Evolutionary conservation across 2,797 vertebrate species (phyloP), one percentile per base, ranked within the genome.

Genomic region (Dryobates pubescens): DNA sequence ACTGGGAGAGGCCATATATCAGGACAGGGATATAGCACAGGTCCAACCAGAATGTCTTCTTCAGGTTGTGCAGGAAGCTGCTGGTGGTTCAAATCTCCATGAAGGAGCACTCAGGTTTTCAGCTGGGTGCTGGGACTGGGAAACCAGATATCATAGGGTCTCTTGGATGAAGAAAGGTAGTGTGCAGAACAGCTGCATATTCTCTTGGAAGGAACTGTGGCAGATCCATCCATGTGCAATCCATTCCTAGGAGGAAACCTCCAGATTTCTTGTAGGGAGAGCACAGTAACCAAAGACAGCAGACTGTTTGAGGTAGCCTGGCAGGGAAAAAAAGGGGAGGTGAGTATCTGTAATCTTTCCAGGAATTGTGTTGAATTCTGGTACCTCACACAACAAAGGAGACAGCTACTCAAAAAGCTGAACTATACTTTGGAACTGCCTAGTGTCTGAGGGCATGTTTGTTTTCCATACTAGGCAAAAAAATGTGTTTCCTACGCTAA

Each of bases 381-480:
- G 9, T 67, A 92, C 80, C 36, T 82, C 24, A 63, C 10, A 62
- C 41, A 70, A 24, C 1, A 1, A 51, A 72, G 24, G 26, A 68
- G 19, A n/a, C 29, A 85, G 41, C 19, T 82, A 36, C 41, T 82
- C 7, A 24, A 58, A 88, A 90, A 83, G 34, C 22, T 72, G 54
- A 78, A 56, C 41, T 73, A 36, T 58, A 27, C 43, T 69, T 82
- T 77, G 58, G 38, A 90, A 56, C 36, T 61, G 13, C 19, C 34
- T 43, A 16, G 6, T 63, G 10, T 29, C 17, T 70, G 43, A 86
- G 14, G 54, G n/a, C 1, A 20, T 72, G 23, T 81, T 88, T 90
- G 36, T 32, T 92, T 89, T 83, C 67, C 64, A 68, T 90, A 68
- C 32, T 79, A 82, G 61, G 38, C 30, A 94, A 87, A 90, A 88